Conservation (phyloP, 1,140 invertebrate genomes). For the Papilio xuthus region DNA sequence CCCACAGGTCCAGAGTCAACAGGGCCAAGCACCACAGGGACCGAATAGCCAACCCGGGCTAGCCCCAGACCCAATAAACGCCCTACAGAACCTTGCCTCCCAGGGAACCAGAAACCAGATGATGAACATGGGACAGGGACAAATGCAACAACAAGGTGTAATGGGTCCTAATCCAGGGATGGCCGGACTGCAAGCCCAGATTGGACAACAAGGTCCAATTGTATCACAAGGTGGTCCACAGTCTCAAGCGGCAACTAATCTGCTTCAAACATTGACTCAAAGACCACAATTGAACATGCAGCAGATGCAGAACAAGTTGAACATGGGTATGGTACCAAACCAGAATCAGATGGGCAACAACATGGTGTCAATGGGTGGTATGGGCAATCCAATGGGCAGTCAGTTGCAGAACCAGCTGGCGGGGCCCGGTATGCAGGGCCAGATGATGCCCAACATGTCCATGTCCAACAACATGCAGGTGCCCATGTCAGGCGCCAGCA, state of each 20-base stretch:
- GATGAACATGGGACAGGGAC: slow-evolving; percentile 82
- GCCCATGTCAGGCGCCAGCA: slow-evolving; percentile 66
- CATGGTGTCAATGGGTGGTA: slow-evolving; percentile 66
- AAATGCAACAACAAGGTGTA: slow-evolving; percentile 83
- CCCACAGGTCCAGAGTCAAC: slow-evolving; percentile 61
- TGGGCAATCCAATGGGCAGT: slow-evolving; percentile 68
- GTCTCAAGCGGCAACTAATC: slow-evolving; percentile 70
- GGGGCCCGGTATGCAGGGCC: slow-evolving; percentile 65
- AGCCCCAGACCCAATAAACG: slow-evolving; percentile 91
- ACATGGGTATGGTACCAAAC: slow-evolving; percentile 71
- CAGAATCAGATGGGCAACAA: slow-evolving; percentile 72
- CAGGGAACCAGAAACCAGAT: slow-evolving; percentile 82
- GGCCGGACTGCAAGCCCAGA: slow-evolving; percentile 70
- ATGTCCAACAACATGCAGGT: slow-evolving; percentile 71
- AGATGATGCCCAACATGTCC: slow-evolving; percentile 74
- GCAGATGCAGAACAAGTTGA: slow-evolving; percentile 62
- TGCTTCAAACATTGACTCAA: slow-evolving; percentile 72
- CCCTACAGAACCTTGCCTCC: slow-evolving; percentile 91
- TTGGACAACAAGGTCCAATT: slow-evolving; percentile 68
- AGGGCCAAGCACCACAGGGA: slow-evolving; percentile 57
- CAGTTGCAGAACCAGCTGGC: slow-evolving; percentile 67
- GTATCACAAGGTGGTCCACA: slow-evolving; percentile 68
- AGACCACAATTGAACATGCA: slow-evolving; percentile 75
- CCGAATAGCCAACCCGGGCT: slow-evolving; percentile 79
- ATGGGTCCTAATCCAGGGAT: slow-evolving; percentile 78